Conservation (phyloP, 2,888 invertebrate genomes). For the Paralinhomoeus sp. region DNA sequence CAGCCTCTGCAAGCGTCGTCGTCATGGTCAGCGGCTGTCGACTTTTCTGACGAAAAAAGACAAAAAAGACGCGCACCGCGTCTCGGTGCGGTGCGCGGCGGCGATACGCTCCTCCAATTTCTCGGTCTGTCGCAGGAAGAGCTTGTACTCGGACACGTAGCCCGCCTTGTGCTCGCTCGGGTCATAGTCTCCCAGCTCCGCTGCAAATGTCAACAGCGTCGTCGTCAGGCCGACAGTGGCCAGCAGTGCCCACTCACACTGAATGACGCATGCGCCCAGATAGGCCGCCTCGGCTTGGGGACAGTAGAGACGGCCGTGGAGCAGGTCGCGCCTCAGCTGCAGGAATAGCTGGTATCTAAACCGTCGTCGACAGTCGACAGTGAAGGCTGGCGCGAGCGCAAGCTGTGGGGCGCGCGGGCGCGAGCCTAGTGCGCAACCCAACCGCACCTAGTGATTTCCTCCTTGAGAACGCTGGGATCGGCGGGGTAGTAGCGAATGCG, state of each 20-base stretch:
- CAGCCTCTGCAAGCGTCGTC: constrained; percentile 52
- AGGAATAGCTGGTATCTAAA: constrained; percentile 63
- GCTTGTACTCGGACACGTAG: constrained; percentile 69
- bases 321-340: constrained; percentile 72
- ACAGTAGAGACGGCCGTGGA: constrained; percentile 80
- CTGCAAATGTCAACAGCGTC: constrained; percentile 35
- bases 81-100: constrained; percentile 54
- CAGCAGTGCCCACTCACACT: constrained; percentile 40
- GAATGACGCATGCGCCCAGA: constrained; percentile 69
- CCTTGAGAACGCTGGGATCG: constrained; percentile 70
- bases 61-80: neutral
- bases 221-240: no score
- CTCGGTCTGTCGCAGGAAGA: constrained; percentile 72
- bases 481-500: constrained; percentile 93
- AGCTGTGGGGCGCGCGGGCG: no score
- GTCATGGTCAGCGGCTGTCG: no score
- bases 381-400: no score
- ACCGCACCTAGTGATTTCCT: constrained; percentile 57
- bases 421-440: neutral
- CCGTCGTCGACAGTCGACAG: neutral
- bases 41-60: constrained; percentile 2
- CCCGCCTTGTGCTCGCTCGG: constrained; percentile 53
- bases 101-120: constrained; percentile 74
- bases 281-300: constrained; percentile 51
- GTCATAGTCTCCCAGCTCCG: constrained; percentile 80